These are phyloP conservation scores for Hyperopisus bebe DNA, from an alignment of 2,113 vertebrate species.

Conservation along the genomic window DNA sequence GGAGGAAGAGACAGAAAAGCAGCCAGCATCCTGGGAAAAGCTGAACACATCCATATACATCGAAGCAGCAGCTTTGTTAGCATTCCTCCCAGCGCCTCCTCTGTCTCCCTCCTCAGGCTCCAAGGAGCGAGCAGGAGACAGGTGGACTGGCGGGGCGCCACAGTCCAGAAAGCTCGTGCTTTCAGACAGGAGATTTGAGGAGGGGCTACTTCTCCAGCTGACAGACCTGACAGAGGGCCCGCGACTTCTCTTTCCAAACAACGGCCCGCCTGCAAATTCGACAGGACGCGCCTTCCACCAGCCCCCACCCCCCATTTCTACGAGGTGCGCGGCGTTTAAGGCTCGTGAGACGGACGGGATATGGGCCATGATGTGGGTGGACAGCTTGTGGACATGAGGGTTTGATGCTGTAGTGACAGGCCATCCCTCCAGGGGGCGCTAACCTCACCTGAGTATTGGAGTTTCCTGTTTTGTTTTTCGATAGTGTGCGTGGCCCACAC, in stretches of 20 bases:
- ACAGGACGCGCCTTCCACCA: constrained; percentile 34
- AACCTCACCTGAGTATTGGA: not conserved
- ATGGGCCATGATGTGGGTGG: not conserved
- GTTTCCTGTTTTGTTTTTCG: not conserved
- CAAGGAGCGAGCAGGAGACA: constrained; percentile 54
- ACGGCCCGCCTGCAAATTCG: constrained; percentile 49
- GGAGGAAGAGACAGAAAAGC: constrained; percentile 45
- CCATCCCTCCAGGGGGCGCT: not conserved
- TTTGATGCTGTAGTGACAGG: not conserved
- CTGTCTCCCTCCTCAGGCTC: constrained; percentile 39
- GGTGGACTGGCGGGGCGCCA: constrained; percentile 53
- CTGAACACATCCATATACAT: constrained; percentile 45
- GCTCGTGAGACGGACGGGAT: not conserved
- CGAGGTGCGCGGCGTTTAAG: not conserved
- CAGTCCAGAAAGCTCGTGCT: constrained; percentile 38
- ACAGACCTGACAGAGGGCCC: constrained; percentile 49
- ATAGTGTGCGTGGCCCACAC: not conserved
- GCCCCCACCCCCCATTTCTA: not conserved
- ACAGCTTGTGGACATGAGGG: not conserved
- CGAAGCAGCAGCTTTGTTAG: constrained; percentile 63
- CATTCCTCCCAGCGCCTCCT: constrained; percentile 60
- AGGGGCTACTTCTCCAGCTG: constrained; percentile 54
- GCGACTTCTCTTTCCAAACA: constrained; percentile 39
- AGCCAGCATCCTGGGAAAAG: constrained; percentile 63
- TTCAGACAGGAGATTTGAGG: constrained; percentile 1